These are phyloP conservation scores for Blastobasis lacticolella DNA, from an alignment of 2,888 invertebrate genomes.

Conservation along the genomic window DNA sequence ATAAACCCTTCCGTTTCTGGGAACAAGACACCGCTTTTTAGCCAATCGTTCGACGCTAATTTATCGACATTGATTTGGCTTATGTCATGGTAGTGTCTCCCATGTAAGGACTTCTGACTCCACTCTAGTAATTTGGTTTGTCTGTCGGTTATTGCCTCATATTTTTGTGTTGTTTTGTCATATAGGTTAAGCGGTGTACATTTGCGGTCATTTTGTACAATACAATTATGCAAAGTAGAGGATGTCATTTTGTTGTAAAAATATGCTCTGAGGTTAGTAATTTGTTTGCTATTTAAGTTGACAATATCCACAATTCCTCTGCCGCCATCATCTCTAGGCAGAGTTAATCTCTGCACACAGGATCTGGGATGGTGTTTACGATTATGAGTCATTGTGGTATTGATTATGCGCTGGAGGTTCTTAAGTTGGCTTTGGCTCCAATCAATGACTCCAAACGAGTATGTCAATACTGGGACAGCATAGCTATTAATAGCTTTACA, in stretches of 20 bases:
- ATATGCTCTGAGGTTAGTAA: constrained; percentile 1
- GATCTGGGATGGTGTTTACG: constrained; percentile 7
- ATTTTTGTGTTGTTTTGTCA: too few relatives aligned
- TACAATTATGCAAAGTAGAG: background rate
- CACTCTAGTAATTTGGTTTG: too few relatives aligned
- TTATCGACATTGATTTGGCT: too few relatives aligned
- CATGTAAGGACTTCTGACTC: too few relatives aligned
- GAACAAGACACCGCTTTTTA: too few relatives aligned
- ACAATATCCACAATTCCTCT: constrained; percentile 2
- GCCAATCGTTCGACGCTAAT: too few relatives aligned
- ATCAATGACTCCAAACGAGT: constrained; percentile 2
- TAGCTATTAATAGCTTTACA: background rate
- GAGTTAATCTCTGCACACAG: constrained; percentile 5
- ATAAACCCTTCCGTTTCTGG: too few relatives aligned
- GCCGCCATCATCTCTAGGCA: background rate
- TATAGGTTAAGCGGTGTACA: too few relatives aligned
- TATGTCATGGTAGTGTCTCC: too few relatives aligned
- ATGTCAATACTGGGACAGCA: background rate
- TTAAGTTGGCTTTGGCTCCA: constrained; percentile 1
- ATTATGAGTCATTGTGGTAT: constrained; percentile 1
- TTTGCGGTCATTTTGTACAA: too few relatives aligned
- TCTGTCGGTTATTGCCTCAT: too few relatives aligned
- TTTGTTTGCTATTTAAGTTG: constrained; percentile 4
- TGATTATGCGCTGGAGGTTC: constrained; percentile 2
- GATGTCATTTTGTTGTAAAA: background rate